Base-by-base conservation (phyloP, 1,140 invertebrate species). In the Leptinotarsa lineolata region DNA sequence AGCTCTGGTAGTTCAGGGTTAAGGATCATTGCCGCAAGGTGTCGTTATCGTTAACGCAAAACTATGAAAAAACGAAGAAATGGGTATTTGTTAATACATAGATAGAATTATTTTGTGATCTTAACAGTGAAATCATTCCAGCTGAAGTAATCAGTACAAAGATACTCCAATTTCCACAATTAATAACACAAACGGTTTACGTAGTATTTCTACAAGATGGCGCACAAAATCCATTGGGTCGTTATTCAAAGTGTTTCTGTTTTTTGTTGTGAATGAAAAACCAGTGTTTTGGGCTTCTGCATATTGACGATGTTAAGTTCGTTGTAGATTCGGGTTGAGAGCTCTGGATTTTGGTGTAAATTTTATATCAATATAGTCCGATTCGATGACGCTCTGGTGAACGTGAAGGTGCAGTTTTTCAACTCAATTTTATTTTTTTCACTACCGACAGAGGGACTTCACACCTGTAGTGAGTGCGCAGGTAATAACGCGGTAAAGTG, bases 361-460 rank as follows among this genome's bases (percentile, higher is more conserved):
- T 11, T 39, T 6, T 11, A 39, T 11, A 39, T 11, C 30, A 39
- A 39, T 39, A 39, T 39, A 39, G 30, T 11, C 8, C 30, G 30
- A 21, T 22, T 63, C 20, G 22, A 13, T 46, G 45, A 46, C 72
- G 48, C 61, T 61, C 68, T 24, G 70, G 68, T 70, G 72, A 68
- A 60, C 68, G 74, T 39, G 61, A 66, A 30, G 18, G 64, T 21
- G n/a, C 48, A 48, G 8, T 24, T 74, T 70, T 60, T 61, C 64
- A n/a, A 46, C 61, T 63, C 58, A 21, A 61, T 70, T 22, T 72
- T 73, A 72, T 80, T 81, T 81, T 80, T 81, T 81, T 78, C 77
- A 69, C 78, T 81, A 81, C 81, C 81, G 79, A 82, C 77, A 82
- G 80, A 82, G 80, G 81, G 81, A 82, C 77, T 76, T 82, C 75